Base-by-base conservation (phyloP, 2,888 invertebrate genomes). In the Drosophila putrida region DNA sequence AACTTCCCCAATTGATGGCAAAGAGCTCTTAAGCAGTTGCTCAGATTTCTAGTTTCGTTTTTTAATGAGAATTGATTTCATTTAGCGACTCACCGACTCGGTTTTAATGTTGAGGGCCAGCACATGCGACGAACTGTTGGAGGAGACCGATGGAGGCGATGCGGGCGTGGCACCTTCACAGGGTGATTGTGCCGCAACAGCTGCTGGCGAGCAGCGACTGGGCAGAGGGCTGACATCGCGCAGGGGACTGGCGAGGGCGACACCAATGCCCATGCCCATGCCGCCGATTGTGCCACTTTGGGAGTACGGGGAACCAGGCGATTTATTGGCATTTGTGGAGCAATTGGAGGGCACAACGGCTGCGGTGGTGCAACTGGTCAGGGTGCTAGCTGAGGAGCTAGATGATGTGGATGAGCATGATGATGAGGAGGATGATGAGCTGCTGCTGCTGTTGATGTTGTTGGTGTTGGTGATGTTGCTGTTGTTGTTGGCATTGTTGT, bases 71-170 rank as follows among this genome's bases (percentile, higher is more conserved):
- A 67, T 47, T 47, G 49, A 53, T 71, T 67, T 75, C 65, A 54
- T 84, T 75, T 62, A 46, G 76, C 83, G 69, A 90, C 90, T 90
- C 85, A 90, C 90, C 90, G 90, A 86, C 90, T 90, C 90, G 69
- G 90, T 90, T 79, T 90, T 90, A 44, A 90, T 90, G 82, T 90
- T 90, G 75, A 90, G 85, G 69, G 90, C 83, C 82, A 83, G 67
- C 62, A 82, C 86, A 71, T 88, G 80, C 54, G 84, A 79, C 43
- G 86, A 75, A 38, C 84, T 65, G 78, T 79, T 72, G 25, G 80
- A 69, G 57, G 76, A 68, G 41, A 74, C 69, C 33, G 80, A 70
- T 25, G 71, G 75, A 35, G 81, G 75, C 28, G 78, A 71, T 20
- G 79, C 64, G 33, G 79, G 72, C 28, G 78, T 66, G 51, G 78